Evolutionary conservation across 2,113 vertebrate species (phyloP).

Genomic region (Cyprinus carpio): DNA sequence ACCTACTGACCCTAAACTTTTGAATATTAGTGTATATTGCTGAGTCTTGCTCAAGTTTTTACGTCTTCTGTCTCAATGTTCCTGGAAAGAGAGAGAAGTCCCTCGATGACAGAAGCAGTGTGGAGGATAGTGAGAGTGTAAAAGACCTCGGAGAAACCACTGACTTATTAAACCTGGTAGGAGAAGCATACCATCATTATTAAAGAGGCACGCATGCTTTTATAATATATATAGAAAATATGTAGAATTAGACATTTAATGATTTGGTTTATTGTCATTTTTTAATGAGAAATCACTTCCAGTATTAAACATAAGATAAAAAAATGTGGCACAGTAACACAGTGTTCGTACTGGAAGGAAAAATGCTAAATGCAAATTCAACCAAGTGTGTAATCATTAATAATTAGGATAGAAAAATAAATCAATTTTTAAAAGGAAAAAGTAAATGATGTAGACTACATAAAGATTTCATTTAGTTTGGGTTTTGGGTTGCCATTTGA

Average conservation of each 20-base stretch:
- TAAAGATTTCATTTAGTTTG: not conserved
- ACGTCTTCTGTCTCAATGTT: not conserved
- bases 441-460: not conserved
- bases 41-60: not conserved
- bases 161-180: constrained; percentile 90
- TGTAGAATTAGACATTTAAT: not conserved
- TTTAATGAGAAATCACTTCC: not conserved
- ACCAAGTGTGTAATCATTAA: not conserved
- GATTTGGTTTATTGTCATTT: not conserved
- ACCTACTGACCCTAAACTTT: not conserved
- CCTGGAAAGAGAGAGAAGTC: constrained; percentile 42
- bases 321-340: not conserved
- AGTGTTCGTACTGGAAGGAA: not conserved
- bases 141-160: constrained; percentile 84
- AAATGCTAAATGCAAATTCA: not conserved
- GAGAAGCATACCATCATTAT: constrained; percentile 22
- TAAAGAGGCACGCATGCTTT: not conserved
- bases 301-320: not conserved
- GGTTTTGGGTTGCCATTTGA: not conserved
- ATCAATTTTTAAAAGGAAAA: not conserved
- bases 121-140: constrained; percentile 75
- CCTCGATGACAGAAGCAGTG: constrained; percentile 60
- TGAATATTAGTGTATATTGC: not conserved
- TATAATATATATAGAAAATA: not conserved
- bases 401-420: not conserved